These are phyloP conservation scores for Sapajus apella DNA, from an alignment of 2,113 vertebrate genomes.

Conservation along the genomic window DNA sequence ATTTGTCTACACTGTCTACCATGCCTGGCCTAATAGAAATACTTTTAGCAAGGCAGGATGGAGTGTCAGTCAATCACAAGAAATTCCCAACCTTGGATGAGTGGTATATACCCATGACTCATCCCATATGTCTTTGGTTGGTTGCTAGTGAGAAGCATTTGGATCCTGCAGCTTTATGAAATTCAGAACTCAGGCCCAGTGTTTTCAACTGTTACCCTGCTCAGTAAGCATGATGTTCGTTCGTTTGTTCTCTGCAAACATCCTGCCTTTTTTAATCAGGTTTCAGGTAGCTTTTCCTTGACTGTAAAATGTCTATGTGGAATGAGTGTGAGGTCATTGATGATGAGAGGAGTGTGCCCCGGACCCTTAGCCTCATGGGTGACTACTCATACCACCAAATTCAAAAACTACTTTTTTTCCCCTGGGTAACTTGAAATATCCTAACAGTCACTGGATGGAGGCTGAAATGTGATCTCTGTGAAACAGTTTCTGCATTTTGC, in stretches of 20 bases:
- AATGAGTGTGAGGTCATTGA: too few species aligned
- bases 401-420: neutral
- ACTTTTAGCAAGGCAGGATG: neutral
- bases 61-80: neutral
- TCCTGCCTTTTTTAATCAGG: neutral
- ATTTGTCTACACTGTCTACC: neutral
- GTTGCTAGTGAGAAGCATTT: neutral
- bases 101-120: neutral
- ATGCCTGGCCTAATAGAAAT: neutral
- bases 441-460: neutral
- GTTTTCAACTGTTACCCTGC: neutral
- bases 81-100: neutral
- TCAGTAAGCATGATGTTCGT: neutral
- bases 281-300: slow-evolving; percentile 10
- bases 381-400: neutral
- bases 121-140: neutral
- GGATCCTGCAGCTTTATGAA: neutral
- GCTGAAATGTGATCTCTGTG: neutral
- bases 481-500: neutral
- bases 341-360: too few species aligned
- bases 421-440: neutral
- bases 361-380: too few species aligned
- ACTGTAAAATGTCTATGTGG: neutral
- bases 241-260: neutral
- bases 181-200: neutral